Evolutionary conservation across 2,797 vertebrate species (phyloP), one percentile per base, ranked within the genome.

Genomic region (Poecilia wingei): DNA sequence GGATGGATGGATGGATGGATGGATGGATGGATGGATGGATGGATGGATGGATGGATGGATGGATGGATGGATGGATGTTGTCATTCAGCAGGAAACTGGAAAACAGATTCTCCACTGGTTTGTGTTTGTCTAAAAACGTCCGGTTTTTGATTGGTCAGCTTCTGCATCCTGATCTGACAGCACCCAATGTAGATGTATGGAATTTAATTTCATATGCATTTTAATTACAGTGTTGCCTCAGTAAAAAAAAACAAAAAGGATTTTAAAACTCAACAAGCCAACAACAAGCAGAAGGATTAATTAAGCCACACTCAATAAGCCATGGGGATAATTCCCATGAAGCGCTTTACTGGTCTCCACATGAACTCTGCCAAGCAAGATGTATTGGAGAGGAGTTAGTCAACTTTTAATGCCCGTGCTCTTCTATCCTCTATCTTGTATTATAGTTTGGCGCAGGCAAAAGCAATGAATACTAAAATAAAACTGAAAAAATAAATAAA

Each of bases 401-500:
- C 47, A 61, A 36, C 49, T 49, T 68, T 79, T 39, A 53, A 53
- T 28, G 22, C 41, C 6, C 74, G 2, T 31, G 13, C 77, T 83
- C 66, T 49, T 75, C 69, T 45, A 55, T 81, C 49, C 74, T 59
- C 12, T n/a, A 16, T 72, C 64, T 73, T 77, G 51, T 43, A 57
- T 76, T 46, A 43, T 45, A 45, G 51, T 78, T 69, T 31, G 59
- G 74, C 79, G 77, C 46, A 25, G 46, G 51, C 74, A 55, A 28
- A 72, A 83, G 83, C 39, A 25, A 10, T 31, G 78, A 80, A 79
- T 57, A 47, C 78, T 77, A 75, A 86, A 69, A 84, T 82, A 83
- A 76, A 49, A 39, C 20, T 57, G 55, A 43, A 49, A 46, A 66
- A 33, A 61, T 6, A 61, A 61, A 43, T n/a, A 43, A 31, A 45